These are phyloP conservation scores for Chelon auratus DNA, from an alignment of 2,797 vertebrate species.

Conservation along the genomic window DNA sequence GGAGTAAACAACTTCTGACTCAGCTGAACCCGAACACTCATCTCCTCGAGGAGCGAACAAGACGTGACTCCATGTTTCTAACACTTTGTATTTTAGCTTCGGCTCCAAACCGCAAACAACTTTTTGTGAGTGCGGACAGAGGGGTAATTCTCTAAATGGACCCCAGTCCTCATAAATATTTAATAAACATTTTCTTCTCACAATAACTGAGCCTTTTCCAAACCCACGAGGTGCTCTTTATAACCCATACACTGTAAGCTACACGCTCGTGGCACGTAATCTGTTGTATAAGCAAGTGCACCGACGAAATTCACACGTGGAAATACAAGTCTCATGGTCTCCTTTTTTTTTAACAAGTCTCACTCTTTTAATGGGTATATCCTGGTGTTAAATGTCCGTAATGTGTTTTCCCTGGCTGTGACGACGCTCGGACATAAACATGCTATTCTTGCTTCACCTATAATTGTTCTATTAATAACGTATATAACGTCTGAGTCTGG, in stretches of 20 bases:
- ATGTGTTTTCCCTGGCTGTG: constrained; percentile 73
- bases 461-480: constrained; percentile 77
- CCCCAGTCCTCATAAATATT: constrained; percentile 53
- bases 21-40: constrained; percentile 36
- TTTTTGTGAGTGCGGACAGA: constrained; percentile 28
- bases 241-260: constrained; percentile 31
- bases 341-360: constrained; percentile 68
- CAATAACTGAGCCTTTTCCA: constrained; percentile 45
- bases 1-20: constrained; percentile 65
- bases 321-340: constrained; percentile 52
- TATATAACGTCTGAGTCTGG: constrained; percentile 51
- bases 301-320: constrained; percentile 65
- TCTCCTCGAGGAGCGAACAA: constrained; percentile 33
- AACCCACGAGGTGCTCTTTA: constrained; percentile 49
- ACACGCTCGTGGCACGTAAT: constrained; percentile 49
- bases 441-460: constrained; percentile 61
- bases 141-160: constrained; percentile 38
- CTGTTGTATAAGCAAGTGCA: constrained; percentile 64
- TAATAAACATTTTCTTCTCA: constrained; percentile 45
- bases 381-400: constrained; percentile 72
- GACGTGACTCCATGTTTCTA: constrained; percentile 41
- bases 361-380: constrained; percentile 64
- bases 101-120: constrained; percentile 39
- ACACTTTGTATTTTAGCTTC: constrained; percentile 50
- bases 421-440: constrained; percentile 68